Conservation (phyloP, 2,113 vertebrate genomes). For the Heterotis niloticus region DNA sequence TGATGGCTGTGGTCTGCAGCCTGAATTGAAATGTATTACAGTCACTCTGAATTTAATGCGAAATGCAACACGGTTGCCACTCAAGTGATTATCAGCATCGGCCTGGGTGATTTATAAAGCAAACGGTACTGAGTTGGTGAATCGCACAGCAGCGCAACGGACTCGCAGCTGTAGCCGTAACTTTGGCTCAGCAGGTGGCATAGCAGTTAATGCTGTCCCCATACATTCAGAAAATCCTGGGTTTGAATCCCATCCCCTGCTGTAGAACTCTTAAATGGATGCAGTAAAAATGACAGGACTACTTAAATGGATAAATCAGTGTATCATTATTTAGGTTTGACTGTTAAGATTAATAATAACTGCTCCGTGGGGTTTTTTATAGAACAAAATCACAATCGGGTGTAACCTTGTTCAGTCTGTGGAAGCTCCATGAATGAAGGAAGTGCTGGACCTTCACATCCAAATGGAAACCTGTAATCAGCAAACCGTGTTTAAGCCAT, state of each 20-base stretch:
- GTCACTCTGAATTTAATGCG: not conserved
- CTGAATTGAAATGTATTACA: not conserved
- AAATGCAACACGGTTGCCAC: not conserved
- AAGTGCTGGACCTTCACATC: no score
- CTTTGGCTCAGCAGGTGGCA: constrained; percentile 29
- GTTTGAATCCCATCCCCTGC: no score
- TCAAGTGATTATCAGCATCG: not conserved
- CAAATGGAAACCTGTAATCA: no score
- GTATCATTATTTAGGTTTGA: no score
- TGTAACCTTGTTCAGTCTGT: no score
- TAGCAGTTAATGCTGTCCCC: constrained; percentile 1
- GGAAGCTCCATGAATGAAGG: no score
- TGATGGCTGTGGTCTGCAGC: no score
- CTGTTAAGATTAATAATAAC: constrained; percentile 5
- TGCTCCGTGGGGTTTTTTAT: not conserved
- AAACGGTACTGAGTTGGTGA: constrained; percentile 8
- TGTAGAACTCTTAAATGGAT: not conserved
- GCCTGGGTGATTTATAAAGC: constrained; percentile 21
- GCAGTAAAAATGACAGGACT: not conserved
- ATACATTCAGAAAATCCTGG: not conserved
- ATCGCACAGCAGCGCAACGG: not conserved
- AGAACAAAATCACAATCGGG: no score
- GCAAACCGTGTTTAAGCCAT: no score
- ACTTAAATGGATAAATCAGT: not conserved
- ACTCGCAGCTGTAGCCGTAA: constrained; percentile 26